phyloP scores from a whole-genome alignment of 2,888 invertebrate genomes.

The Trissolcus japonicus region DNA sequence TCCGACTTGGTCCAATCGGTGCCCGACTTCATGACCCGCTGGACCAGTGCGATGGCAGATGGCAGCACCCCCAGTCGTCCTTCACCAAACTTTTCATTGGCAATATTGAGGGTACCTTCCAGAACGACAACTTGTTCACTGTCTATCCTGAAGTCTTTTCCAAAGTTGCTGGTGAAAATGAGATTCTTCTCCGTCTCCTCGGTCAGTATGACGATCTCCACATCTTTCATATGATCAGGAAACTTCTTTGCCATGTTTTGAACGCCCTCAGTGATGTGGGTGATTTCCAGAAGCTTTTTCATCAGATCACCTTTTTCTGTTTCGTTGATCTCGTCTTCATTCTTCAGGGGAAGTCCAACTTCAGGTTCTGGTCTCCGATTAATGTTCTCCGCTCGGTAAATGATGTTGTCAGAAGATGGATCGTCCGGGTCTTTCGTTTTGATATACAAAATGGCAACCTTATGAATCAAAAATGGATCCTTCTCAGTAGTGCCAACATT shows the following conservation, averaged over 20 bases:
- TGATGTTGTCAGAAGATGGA: constrained; percentile 63
- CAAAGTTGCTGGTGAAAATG: constrained; percentile 32
- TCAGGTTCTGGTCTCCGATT: constrained; percentile 64
- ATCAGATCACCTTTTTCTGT: constrained; percentile 23
- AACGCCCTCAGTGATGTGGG: constrained; percentile 59
- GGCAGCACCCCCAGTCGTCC: constrained; percentile 68
- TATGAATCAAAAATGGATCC: constrained; percentile 70
- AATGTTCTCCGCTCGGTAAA: constrained; percentile 68
- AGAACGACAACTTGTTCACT: constrained; percentile 66
- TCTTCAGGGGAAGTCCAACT: constrained; percentile 25
- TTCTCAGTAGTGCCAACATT: constrained; percentile 68
- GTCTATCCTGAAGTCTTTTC: constrained; percentile 32
- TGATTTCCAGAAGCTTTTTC: constrained; percentile 32
- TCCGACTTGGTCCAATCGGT: constrained; percentile 66
- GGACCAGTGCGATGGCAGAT: constrained; percentile 64
- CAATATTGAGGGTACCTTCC: constrained; percentile 65
- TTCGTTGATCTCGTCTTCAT: constrained; percentile 16
- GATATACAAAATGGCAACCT: constrained; percentile 67
- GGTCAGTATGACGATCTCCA: constrained; percentile 60
- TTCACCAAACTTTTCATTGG: constrained; percentile 55
- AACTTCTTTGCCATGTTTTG: constrained; percentile 62
- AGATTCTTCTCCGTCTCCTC: constrained; percentile 46
- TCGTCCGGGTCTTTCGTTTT: constrained; percentile 63
- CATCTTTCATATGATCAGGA: constrained; percentile 66
- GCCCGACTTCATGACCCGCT: constrained; percentile 63